phyloP scores from a whole-genome alignment of 2,888 invertebrate genomes.

The Sylvicola cinctus region DNA sequence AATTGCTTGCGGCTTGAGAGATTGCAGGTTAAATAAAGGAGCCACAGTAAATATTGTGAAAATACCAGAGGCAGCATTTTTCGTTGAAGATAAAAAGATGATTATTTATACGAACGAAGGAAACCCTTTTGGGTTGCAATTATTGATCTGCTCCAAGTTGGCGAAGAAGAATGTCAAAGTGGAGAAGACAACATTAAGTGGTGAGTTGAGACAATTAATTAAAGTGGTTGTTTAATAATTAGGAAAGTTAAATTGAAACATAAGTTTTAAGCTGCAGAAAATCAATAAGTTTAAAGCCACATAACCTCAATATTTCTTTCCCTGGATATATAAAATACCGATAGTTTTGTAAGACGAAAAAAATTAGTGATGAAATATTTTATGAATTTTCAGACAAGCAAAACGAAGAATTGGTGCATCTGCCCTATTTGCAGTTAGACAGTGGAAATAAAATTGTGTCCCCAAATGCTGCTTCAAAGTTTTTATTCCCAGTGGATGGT shows the following conservation, averaged over 20 bases:
- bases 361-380: not conserved
- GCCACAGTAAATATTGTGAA: no score
- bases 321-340: no score
- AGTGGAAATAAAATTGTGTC: slow-evolving; percentile 44
- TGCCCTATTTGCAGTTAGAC: slow-evolving; percentile 44
- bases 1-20: no score
- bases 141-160: slow-evolving; percentile 46
- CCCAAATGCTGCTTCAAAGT: slow-evolving; percentile 46
- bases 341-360: no score
- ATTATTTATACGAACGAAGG: slow-evolving; percentile 53
- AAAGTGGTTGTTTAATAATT: no score
- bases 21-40: no score
- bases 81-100: no score
- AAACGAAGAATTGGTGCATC: slow-evolving; percentile 32
- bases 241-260: no score
- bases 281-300: no score
- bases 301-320: no score
- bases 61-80: no score
- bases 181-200: slow-evolving; percentile 35
- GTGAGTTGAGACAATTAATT: slow-evolving; percentile 19
- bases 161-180: slow-evolving; percentile 35
- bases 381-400: slow-evolving; percentile 23
- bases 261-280: no score
- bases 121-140: slow-evolving; percentile 55
- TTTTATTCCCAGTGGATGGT: slow-evolving; percentile 34